Conservation (phyloP, 2,888 invertebrate genomes). For the Liposcelis brunnea region DNA sequence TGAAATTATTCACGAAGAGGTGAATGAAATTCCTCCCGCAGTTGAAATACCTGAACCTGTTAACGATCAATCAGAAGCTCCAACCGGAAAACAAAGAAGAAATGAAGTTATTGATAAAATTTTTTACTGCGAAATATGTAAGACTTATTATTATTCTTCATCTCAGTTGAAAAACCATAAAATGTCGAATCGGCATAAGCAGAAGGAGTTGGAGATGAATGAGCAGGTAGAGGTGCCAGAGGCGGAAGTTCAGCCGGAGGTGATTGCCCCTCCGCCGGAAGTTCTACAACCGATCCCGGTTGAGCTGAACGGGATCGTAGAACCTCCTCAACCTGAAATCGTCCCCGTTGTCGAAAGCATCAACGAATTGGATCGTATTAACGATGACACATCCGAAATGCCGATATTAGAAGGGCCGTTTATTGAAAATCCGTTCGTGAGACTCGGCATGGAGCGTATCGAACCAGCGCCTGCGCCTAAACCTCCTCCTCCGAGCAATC, state of each 20-base stretch:
- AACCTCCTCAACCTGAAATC: too few relatives aligned
- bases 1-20: neutral
- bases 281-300: neutral
- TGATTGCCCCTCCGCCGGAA: neutral
- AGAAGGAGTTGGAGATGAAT: neutral
- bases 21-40: too few relatives aligned
- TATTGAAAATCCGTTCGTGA: neutral
- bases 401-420: conserved; percentile 4
- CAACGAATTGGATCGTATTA: neutral
- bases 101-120: conserved; percentile 5
- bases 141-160: conserved; percentile 4
- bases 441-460: neutral
- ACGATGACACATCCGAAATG: conserved; percentile 4
- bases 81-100: neutral
- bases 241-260: neutral
- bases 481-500: neutral
- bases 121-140: conserved; percentile 5
- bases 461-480: neutral
- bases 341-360: neutral
- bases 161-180: conserved; percentile 6
- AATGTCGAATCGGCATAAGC: conserved; percentile 7
- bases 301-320: too few relatives aligned
- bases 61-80: too few relatives aligned
- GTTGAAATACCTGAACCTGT: too few relatives aligned
- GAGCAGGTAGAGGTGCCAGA: neutral